Evolutionary conservation across 1,140 invertebrate genomes (phyloP), one percentile per base, ranked within the genome.

Genomic region (Tetramorium alpestre): DNA sequence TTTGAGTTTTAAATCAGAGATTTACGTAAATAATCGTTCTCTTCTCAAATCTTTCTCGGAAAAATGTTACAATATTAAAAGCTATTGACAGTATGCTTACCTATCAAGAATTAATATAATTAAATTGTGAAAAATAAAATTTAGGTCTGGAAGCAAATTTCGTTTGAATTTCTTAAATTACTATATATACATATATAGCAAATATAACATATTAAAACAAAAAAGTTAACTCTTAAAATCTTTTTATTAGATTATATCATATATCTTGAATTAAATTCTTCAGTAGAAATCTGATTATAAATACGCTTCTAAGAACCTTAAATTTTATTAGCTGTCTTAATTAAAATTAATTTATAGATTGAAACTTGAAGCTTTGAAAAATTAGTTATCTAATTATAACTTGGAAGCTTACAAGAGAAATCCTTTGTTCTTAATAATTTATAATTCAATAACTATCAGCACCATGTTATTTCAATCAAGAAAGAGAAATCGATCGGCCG

Each of bases 261-360:
- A 25, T 47, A 69, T 47, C 41, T 69, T 5, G 25, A 69, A 10
- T 11, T 47, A 1, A 47, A 25, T 69, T 69, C 2, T 69, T 69
- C 41, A 47, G 3, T 4, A 65, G 18, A 28, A 69, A 49, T 7
- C 0, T 49, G 5, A 47, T 47, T 25, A 16, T 41, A 69, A 47
- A 41, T 13, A 69, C 3, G 3, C 41, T 69, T 18, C 22, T 69
- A 69, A 62, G 56, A 49, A 84, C 25, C 65, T 38, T 47, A 73
- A 73, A 60, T 49, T 62, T 33, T 47, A 33, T 67, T 44, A 65
- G 6, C 7, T 41, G 11, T 44, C 38, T 33, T 70, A 44, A 72
- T 73, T 49, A 18, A 75, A 49, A 60, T 33, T 47, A 72, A 73
- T 58, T 72, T 73, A 28, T 16, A 60, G 13, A 73, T 60, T 47